Evolutionary conservation across 2,113 vertebrate genomes (phyloP), one percentile per base, ranked within the genome.

Genomic region (Notarius lentiginosus): DNA sequence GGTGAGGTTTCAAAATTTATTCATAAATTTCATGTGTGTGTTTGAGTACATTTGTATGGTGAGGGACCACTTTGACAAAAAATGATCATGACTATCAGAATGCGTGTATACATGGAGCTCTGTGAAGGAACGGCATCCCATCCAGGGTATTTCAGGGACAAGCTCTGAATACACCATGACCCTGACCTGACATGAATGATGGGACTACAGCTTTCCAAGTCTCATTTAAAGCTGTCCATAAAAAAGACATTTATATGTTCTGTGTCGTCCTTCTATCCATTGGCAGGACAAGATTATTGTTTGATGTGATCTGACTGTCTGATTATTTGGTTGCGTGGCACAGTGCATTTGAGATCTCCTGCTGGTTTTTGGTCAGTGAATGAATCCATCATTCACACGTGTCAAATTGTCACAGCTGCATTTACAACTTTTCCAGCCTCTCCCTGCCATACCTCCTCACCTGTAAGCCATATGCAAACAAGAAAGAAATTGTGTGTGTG

Each of bases 301-400:
- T 47, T 49, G 49, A 20, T 61, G 24, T 63, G 61, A 61, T 80
- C 47, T 65, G 83, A 89, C 80, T 51, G 10, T 73, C 73, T 63
- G 81, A 88, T 83, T 30, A 79, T 79, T 83, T 83, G 49, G 10
- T 73, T 75, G 79, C 65, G 76, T 83, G 84, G 83, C 68, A 76
- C 72, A 60, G 58, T 53, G 61, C 70, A 55, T 88, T 85, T 83
- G 83, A 86, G 79, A 68, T 79, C 27, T 72, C n/a, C 75, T 82
- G 47, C 68, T 81, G 18, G 41, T 56, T 56, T 10, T 83, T 86
- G 79, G 86, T 86, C 5, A 30, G 81, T 11, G 22, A 66, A 82
- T 4, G 1, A 63, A 5, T 7, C 15, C 2, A 82, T 88, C 63
- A 82, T 83, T 83, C 81, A 79, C 72, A 11, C 30, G 34, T 22